Evolutionary conservation across 2,797 vertebrate species (phyloP).

Genomic region (Sebastes oblongus): DNA sequence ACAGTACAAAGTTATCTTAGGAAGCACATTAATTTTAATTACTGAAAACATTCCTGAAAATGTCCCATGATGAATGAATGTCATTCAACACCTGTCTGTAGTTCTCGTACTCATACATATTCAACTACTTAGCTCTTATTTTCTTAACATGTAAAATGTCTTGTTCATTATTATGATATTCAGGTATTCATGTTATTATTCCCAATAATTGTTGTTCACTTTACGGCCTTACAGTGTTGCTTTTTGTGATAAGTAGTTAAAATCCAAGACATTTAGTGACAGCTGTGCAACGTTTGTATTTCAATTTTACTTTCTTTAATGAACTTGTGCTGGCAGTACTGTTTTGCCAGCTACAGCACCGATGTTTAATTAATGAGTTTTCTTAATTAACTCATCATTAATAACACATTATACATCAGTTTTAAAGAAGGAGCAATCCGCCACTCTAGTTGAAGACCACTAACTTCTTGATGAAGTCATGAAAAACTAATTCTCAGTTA

Average conservation of each 20-base stretch:
- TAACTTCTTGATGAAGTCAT: constrained; percentile 28
- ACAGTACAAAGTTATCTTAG: neutral
- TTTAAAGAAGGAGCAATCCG: neutral
- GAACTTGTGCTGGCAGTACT: neutral
- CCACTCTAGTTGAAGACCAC: constrained; percentile 3
- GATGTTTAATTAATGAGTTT: constrained; percentile 14
- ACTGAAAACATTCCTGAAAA: neutral
- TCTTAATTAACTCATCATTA: constrained; percentile 27
- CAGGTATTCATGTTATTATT: neutral
- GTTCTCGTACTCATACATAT: neutral
- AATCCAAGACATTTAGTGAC: neutral
- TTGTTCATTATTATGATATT: neutral
- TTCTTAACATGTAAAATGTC: neutral
- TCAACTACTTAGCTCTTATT: neutral
- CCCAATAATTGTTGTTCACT: neutral
- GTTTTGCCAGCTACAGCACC: neutral
- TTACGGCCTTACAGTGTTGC: neutral
- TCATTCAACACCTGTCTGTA: neutral
- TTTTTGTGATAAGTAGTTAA: neutral
- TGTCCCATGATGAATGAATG: neutral
- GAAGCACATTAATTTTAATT: neutral
- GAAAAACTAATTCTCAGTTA: constrained; percentile 12
- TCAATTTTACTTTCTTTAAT: neutral
- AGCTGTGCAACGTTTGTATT: neutral
- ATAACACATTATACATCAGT: constrained; percentile 23